Evolutionary conservation across 2,888 invertebrate species (phyloP).

Genomic region (Thera obeliscata): DNA sequence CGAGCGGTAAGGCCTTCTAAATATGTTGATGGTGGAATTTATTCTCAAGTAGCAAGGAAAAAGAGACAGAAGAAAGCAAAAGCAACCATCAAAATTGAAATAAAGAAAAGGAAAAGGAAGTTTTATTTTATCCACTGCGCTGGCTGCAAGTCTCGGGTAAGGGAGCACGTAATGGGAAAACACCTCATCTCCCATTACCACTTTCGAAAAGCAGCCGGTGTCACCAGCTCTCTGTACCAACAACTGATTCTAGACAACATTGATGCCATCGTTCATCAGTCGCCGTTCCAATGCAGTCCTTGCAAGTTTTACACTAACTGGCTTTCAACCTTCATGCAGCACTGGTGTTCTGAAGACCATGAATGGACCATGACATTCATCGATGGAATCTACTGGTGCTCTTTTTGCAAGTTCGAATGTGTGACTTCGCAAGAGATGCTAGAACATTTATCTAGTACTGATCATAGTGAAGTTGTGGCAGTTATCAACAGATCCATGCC

Average conservation of each 20-base stretch:
- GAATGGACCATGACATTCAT: conserved; percentile 74
- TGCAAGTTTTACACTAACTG: conserved; percentile 94
- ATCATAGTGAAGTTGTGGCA: conserved; percentile 89
- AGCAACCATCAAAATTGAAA: conserved; percentile 53
- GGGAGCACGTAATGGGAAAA: conserved; percentile 89
- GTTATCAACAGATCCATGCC: conserved; percentile 93
- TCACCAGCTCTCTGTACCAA: conserved; percentile 82
- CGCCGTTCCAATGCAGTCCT: conserved; percentile 93
- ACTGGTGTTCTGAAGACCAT: conserved; percentile 89
- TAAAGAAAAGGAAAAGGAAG: conserved; percentile 82
- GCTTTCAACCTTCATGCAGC: conserved; percentile 87
- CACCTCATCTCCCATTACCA: conserved; percentile 95
- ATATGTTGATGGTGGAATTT: conserved; percentile 64
- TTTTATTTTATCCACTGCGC: conserved; percentile 87
- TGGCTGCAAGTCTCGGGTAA: conserved; percentile 89
- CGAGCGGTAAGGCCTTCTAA: conserved; percentile 67
- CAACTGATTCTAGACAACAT: conserved; percentile 91
- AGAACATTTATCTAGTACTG: conserved; percentile 86
- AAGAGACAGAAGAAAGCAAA: conserved; percentile 44
- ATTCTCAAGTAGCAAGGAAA: conserved; percentile 57
- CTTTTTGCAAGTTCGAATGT: conserved; percentile 89
- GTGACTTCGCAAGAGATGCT: conserved; percentile 87
- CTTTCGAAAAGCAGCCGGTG: conserved; percentile 88
- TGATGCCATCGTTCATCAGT: conserved; percentile 90
- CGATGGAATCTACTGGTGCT: conserved; percentile 88